Percentiles rank a stretch among this genome's conserved stretches.
Evolutionary conservation across 2,888 invertebrate species (phyloP).

Genomic region (Tetranychus truncatus): DNA sequence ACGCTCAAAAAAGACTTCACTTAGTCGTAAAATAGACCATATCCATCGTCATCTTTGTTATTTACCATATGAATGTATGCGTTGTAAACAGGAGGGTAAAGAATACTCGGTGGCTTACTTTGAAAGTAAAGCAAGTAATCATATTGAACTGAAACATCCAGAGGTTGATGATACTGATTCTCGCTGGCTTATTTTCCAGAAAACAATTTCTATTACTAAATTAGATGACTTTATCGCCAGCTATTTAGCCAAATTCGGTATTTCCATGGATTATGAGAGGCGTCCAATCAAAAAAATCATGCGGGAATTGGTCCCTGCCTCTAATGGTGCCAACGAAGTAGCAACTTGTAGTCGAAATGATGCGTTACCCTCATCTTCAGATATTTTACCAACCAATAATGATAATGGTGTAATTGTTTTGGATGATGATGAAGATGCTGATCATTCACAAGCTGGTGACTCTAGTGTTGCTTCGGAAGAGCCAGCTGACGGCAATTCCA

Average conservation of each 20-base stretch:
- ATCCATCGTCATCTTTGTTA: constrained; percentile 17
- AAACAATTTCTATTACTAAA: constrained; percentile 16
- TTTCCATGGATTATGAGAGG: constrained; percentile 12
- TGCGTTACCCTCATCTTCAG: background rate
- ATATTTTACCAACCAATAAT: background rate
- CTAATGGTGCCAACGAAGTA: background rate
- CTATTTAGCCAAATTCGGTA: constrained; percentile 14
- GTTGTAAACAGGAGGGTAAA: constrained; percentile 12
- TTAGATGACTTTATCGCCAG: constrained; percentile 14
- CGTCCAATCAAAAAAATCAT: constrained; percentile 11
- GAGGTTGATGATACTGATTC: constrained; percentile 14
- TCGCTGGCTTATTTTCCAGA: constrained; percentile 15
- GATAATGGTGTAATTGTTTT: background rate
- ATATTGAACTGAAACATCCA: constrained; percentile 17
- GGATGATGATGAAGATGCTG: background rate
- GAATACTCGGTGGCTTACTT: constrained; percentile 16
- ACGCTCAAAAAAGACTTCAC: constrained; percentile 10
- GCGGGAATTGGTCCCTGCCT: background rate
- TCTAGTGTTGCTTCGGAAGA: background rate
- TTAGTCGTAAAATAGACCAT: constrained; percentile 16
- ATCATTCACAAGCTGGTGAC: background rate
- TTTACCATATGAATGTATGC: constrained; percentile 16
- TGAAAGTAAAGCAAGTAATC: constrained; percentile 18
- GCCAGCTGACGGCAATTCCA: constrained; percentile 1
- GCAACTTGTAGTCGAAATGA: background rate